A percentile compares a stretch with the other conserved stretches of the same genome.
These are phyloP conservation scores for Coelopa frigida DNA, from an alignment of 1,140 invertebrate genomes.

Conservation along the genomic window DNA sequence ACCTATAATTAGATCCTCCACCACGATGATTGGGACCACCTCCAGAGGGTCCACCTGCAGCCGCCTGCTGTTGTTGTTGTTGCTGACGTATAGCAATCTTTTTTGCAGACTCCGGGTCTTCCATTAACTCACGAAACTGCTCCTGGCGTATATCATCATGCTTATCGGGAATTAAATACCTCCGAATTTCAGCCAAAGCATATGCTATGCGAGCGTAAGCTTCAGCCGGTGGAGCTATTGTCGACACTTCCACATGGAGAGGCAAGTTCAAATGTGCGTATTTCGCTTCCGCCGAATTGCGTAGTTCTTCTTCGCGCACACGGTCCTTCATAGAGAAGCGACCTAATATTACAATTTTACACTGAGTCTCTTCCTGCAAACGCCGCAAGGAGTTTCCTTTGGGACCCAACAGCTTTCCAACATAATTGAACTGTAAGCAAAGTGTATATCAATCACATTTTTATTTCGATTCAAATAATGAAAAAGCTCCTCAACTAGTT, in stretches of 20 bases:
- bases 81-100: conserved; percentile 37
- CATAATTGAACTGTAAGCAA: conserved; percentile 78
- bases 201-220: conserved; percentile 86
- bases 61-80: conserved; percentile 29
- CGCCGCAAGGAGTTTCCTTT: conserved; percentile 89
- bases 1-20: conserved; percentile 35
- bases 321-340: conserved; percentile 93
- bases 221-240: conserved; percentile 81
- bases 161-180: conserved; percentile 63
- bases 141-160: conserved; percentile 78
- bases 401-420: conserved; percentile 87
- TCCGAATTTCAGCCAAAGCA: conserved; percentile 70
- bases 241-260: conserved; percentile 87
- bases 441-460: conserved; percentile 18
- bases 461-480: conserved; percentile 13
- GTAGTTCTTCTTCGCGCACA: conserved; percentile 80
- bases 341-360: conserved; percentile 91
- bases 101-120: conserved; percentile 44
- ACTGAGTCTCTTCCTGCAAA: conserved; percentile 92
- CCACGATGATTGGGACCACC: conserved; percentile 4
- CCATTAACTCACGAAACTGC: conserved; percentile 66
- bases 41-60: background rate
- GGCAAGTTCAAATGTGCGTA: conserved; percentile 89
- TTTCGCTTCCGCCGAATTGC: conserved; percentile 81
- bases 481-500: background rate